phyloP scores from a whole-genome alignment of 1,140 invertebrate genomes.

The Drosophila santomea region DNA sequence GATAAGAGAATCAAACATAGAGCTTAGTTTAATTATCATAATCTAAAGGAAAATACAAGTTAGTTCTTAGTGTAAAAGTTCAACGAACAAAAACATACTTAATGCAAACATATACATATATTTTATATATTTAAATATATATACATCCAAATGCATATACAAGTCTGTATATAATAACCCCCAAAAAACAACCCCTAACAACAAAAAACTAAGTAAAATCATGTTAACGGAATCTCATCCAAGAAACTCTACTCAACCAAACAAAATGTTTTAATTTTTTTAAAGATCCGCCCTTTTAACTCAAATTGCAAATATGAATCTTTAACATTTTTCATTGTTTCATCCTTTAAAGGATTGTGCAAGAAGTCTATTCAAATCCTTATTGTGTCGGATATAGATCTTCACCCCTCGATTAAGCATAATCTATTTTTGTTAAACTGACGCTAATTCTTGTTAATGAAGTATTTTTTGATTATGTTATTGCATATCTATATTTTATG shows the following conservation, averaged over 20 bases:
- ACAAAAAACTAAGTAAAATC: conserved; percentile 43
- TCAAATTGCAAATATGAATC: conserved; percentile 56
- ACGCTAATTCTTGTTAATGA: conserved; percentile 74
- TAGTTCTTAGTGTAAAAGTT: conserved; percentile 50
- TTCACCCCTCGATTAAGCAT: conserved; percentile 10
- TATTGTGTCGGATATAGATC: conserved; percentile 26
- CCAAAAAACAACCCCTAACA: conserved; percentile 13
- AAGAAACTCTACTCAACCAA: conserved; percentile 47
- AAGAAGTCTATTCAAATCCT: conserved; percentile 30
- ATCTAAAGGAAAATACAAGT: conserved; percentile 39
- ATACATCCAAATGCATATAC: conserved; percentile 42
- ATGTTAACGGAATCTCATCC: conserved; percentile 68
- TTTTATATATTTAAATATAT: conserved; percentile 28
- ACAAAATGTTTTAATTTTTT: conserved; percentile 39
- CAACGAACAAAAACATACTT: conserved; percentile 63
- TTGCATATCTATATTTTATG: conserved; percentile 35
- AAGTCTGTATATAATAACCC: conserved; percentile 50
- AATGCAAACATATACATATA: conserved; percentile 38
- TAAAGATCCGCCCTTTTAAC: conserved; percentile 35
- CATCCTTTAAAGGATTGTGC: conserved; percentile 1
- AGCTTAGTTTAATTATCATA: conserved; percentile 59
- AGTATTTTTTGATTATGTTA: conserved; percentile 73
- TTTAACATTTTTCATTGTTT: conserved; percentile 29
- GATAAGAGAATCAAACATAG: conserved; percentile 69
- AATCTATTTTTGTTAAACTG: conserved; percentile 68